Evolutionary conservation across 1,140 invertebrate species (phyloP).

Genomic region (Penaeus vannamei): DNA sequence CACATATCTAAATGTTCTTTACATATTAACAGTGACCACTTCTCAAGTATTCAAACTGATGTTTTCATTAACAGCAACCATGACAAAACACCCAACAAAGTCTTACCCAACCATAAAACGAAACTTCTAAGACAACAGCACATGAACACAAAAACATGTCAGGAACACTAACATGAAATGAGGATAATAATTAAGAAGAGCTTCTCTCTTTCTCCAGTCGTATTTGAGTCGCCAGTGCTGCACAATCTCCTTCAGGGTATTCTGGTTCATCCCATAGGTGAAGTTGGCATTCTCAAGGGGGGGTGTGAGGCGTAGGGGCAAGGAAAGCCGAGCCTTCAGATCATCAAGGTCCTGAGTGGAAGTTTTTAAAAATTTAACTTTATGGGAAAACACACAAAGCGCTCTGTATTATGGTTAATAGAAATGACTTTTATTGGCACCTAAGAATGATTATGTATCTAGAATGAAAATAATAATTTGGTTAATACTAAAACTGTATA

Average conservation of each 20-base stretch:
- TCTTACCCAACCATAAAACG: too few relatives aligned
- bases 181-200: conserved; percentile 80
- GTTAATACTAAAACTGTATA: too few relatives aligned
- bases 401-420: too few relatives aligned
- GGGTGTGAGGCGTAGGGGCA: conserved; percentile 69
- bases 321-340: conserved; percentile 31
- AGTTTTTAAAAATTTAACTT: background rate
- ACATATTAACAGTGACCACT: too few relatives aligned
- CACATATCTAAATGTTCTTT: background rate
- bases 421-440: too few relatives aligned
- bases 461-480: too few relatives aligned
- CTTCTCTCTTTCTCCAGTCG: conserved; percentile 80
- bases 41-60: too few relatives aligned
- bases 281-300: conserved; percentile 81
- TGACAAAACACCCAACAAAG: too few relatives aligned
- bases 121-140: too few relatives aligned
- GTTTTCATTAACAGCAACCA: too few relatives aligned
- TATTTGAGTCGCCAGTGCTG: conserved; percentile 83
- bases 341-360: conserved; percentile 45
- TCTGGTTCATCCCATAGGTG: conserved; percentile 83
- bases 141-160: background rate
- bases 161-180: conserved; percentile 76
- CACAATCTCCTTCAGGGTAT: conserved; percentile 80
- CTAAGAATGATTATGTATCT: too few relatives aligned
- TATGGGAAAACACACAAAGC: too few relatives aligned